Conservation (phyloP, 2,888 invertebrate genomes). For the Limenitis camilla region DNA sequence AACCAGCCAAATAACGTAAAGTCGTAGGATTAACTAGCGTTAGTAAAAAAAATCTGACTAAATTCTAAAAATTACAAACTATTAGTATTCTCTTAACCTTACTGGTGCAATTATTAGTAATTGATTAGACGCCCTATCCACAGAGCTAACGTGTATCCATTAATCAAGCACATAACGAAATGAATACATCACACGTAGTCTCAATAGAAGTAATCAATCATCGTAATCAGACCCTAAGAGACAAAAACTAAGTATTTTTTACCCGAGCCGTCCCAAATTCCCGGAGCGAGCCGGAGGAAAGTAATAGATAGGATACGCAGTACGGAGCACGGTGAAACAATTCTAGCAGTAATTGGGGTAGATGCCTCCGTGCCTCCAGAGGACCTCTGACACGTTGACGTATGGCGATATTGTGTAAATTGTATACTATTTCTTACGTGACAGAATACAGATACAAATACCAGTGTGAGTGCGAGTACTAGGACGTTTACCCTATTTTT, state of each 20-base stretch:
- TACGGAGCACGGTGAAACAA: constrained; percentile 43
- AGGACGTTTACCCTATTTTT: constrained; percentile 2
- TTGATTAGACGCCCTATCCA: too few species aligned
- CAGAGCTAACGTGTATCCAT: not conserved
- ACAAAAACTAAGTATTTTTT: constrained; percentile 49
- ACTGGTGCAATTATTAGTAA: too few species aligned
- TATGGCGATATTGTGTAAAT: constrained; percentile 68
- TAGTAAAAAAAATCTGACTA: too few species aligned
- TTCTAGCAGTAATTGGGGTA: constrained; percentile 63
- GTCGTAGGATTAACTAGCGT: too few species aligned
- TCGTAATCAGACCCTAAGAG: constrained; percentile 41
- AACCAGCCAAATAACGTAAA: too few species aligned
- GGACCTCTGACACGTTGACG: constrained; percentile 53
- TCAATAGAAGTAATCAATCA: constrained; percentile 41
- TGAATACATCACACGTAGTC: constrained; percentile 14
- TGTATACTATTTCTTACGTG: constrained; percentile 34
- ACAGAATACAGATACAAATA: not conserved
- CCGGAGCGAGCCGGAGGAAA: constrained; percentile 41
- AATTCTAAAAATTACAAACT: too few species aligned
- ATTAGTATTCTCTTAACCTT: too few species aligned
- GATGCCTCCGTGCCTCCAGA: constrained; percentile 54
- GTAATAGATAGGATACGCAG: constrained; percentile 55
- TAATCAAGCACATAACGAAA: constrained; percentile 1
- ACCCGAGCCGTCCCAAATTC: constrained; percentile 44
- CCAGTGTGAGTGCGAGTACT: not conserved